Evolutionary conservation across 2,888 invertebrate genomes (phyloP).

Genomic region (Drosophila prostipennis): DNA sequence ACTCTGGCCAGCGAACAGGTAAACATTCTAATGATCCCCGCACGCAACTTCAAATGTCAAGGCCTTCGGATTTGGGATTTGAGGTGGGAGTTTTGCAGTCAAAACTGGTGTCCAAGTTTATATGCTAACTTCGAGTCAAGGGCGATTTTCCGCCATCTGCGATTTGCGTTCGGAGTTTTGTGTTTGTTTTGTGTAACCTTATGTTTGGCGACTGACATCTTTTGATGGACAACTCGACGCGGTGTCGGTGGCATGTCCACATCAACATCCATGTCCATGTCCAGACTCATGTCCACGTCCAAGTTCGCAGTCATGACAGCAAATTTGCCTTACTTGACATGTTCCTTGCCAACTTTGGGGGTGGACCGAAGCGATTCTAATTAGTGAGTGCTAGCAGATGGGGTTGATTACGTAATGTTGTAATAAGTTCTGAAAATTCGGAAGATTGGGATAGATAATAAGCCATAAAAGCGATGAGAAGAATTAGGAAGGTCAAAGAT

Average conservation of each 20-base stretch:
- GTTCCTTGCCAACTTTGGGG: conserved; percentile 28
- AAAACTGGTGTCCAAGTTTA: conserved; percentile 4
- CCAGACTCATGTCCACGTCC: conserved; percentile 27
- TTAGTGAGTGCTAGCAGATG: conserved; percentile 17
- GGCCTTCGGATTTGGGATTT: conserved; percentile 20
- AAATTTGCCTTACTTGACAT: conserved; percentile 52
- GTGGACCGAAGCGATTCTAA: conserved; percentile 29
- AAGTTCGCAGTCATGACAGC: conserved; percentile 29
- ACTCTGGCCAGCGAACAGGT: conserved; percentile 26
- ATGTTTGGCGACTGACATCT: conserved; percentile 62
- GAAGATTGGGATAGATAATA: background rate
- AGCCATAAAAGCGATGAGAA: background rate
- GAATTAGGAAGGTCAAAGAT: too few relatives aligned
- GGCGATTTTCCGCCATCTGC: conserved; percentile 45
- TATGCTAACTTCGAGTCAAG: conserved; percentile 24
- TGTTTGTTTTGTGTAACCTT: conserved; percentile 17
- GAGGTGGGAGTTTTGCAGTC: conserved; percentile 12
- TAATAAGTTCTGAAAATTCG: background rate
- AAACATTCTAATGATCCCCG: conserved; percentile 65
- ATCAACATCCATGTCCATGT: conserved; percentile 23
- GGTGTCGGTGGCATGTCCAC: conserved; percentile 50
- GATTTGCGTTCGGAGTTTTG: conserved; percentile 24
- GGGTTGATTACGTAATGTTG: conserved; percentile 4
- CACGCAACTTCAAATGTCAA: conserved; percentile 63
- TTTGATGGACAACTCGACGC: conserved; percentile 70